These are phyloP conservation scores for Muschampia plurimacula DNA, from an alignment of 2,888 invertebrate species.

Conservation along the genomic window DNA sequence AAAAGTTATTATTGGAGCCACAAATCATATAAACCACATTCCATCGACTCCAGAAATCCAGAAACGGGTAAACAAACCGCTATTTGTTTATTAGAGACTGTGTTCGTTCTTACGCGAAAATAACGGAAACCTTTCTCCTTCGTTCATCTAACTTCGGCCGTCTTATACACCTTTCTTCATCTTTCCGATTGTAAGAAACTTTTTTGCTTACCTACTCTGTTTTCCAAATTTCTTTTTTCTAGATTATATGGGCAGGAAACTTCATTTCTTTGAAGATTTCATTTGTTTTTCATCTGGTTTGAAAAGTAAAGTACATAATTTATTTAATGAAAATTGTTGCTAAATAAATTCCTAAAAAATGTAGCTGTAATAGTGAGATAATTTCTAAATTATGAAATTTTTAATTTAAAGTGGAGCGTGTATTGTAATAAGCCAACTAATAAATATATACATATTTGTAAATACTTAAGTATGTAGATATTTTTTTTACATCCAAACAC, in stretches of 20 bases:
- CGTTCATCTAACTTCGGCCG: slow-evolving; percentile 32
- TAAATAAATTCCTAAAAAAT: not conserved
- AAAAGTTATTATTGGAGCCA: not conserved
- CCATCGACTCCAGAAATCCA: not conserved
- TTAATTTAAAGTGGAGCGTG: too few relatives aligned
- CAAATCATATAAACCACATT: slow-evolving; percentile 1
- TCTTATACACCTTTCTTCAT: slow-evolving; percentile 31
- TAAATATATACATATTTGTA: too few relatives aligned
- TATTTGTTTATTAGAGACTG: slow-evolving; percentile 21
- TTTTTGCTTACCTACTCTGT: slow-evolving; percentile 24
- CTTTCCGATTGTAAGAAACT: slow-evolving; percentile 23
- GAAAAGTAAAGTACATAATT: not conserved
- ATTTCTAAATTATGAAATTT: too few relatives aligned
- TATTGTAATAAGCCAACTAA: too few relatives aligned
- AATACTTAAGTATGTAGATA: too few relatives aligned
- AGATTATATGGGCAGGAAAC: slow-evolving; percentile 15
- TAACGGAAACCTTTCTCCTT: slow-evolving; percentile 17
- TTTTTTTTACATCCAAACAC: too few relatives aligned
- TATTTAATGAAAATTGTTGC: not conserved
- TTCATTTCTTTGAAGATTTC: slow-evolving; percentile 4
- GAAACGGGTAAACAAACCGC: slow-evolving; percentile 23
- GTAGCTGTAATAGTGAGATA: too few relatives aligned
- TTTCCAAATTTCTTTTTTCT: slow-evolving; percentile 27
- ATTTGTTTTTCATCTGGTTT: slow-evolving; percentile 9
- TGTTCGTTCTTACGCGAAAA: slow-evolving; percentile 28